Evolutionary conservation across 2,113 vertebrate species (phyloP).

Genomic region (Myiagra hebetior): DNA sequence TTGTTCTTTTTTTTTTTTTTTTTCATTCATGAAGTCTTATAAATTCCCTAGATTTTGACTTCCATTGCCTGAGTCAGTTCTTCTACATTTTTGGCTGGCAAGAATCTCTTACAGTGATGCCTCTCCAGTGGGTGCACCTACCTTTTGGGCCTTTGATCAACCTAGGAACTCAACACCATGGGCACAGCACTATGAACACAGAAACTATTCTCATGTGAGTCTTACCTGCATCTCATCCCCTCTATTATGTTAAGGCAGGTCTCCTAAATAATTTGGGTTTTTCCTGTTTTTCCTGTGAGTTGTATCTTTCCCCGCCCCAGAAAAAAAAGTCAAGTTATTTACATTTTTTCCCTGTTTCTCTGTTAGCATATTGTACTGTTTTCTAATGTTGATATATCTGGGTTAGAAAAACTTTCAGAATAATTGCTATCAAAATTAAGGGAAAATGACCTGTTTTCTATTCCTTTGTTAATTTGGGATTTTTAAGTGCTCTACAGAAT

Average conservation of each 20-base stretch:
- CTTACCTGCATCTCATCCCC: not conserved
- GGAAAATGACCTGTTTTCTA: not conserved
- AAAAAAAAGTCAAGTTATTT: not conserved
- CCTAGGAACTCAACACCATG: accelerated
- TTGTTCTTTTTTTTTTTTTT: not conserved
- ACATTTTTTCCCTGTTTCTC: not conserved
- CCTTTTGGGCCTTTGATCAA: not conserved
- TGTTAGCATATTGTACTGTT: not conserved
- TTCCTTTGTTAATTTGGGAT: not conserved
- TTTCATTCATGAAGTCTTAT: not conserved
- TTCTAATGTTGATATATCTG: not conserved
- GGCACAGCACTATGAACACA: not conserved
- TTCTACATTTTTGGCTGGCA: not conserved
- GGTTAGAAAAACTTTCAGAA: not conserved
- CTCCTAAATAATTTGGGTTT: not conserved
- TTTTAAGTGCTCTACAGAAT: not conserved
- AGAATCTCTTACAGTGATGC: not conserved
- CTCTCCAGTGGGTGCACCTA: not conserved
- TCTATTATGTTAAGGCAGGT: not conserved
- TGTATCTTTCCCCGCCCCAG: not conserved
- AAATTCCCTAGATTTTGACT: not conserved
- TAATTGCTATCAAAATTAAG: not conserved
- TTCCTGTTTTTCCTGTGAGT: not conserved
- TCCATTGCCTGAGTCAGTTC: not conserved
- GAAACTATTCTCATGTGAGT: not conserved